A percentile compares a stretch with the other conserved stretches of the same genome.
Evolutionary conservation across 2,888 invertebrate species (phyloP).

Genomic region (Diogma glabrata): DNA sequence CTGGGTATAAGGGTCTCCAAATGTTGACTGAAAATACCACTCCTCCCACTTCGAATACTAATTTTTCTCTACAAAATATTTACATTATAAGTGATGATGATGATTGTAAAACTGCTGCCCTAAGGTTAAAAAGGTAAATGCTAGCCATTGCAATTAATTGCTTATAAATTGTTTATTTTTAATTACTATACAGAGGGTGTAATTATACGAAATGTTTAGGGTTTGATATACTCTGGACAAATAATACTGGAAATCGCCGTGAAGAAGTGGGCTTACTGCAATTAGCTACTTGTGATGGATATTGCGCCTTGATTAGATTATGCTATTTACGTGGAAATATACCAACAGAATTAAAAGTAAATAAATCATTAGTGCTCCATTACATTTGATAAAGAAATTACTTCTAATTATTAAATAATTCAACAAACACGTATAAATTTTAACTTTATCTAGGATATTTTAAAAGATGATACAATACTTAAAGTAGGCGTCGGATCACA

Average conservation of each 20-base stretch:
- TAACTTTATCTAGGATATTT: no score
- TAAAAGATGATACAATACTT: neutral
- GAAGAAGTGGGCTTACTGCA: neutral
- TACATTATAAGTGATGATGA: neutral
- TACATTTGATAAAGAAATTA: no score
- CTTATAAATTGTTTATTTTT: neutral
- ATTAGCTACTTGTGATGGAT: neutral
- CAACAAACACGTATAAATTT: no score
- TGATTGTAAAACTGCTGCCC: slow-evolving; percentile 1
- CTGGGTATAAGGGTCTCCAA: neutral
- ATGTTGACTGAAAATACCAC: neutral
- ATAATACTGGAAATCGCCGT: neutral
- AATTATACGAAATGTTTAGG: neutral
- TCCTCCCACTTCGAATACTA: no score
- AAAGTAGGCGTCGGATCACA: slow-evolving; percentile 1
- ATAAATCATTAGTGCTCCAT: no score
- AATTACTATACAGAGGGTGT: neutral
- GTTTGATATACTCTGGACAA: neutral
- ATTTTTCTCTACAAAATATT: no score
- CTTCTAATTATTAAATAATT: no score
- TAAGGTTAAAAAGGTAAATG: neutral
- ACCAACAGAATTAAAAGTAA: neutral
- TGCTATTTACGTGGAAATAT: neutral
- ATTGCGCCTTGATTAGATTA: neutral
- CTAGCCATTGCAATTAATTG: neutral